Base-by-base conservation (phyloP, 2,113 vertebrate genomes). In the Parotia lawesii region DNA sequence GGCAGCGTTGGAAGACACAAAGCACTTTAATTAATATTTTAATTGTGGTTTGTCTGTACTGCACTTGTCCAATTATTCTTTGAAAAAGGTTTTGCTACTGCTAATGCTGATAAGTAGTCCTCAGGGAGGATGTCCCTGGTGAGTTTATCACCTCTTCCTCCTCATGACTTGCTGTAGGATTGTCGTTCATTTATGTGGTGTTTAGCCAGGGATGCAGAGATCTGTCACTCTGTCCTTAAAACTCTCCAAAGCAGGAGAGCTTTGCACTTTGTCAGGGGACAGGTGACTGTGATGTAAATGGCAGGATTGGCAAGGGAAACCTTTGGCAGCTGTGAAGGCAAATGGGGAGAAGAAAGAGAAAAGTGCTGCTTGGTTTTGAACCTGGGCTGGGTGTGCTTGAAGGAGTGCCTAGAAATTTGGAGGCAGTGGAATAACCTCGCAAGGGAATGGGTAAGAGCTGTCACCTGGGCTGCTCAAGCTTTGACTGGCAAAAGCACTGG, bases 1-100 rank as follows among this genome's bases (percentile, higher is more conserved):
- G 64, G 75, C 23, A n/a, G 37, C 21, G 60, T 17, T 60, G 51
- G 15, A 66, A 74, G 58, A 92, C 45, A 19, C 11, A 87, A 69
- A 90, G 23, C n/a, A 19, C n/a, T 85, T 89, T 83, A 94, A 96
- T 95, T 91, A 96, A 66, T 89, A 83, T 78, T 95, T 93, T 85
- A 90, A 54, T 94, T 93, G 90, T 87, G 77, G 78, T 85, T 86
- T 85, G 27, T 77, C 61, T 87, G 40, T 83, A 37, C 50, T 9
- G 27, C 21, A 24, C 33, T 72, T 87, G 58, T 69, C 78, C 62
- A 85, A 47, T 79, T 93, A 85, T 65, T 85, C n/a, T 77, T 72
- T 85, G 77, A 69, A 87, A 87, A 82, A 74, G 31, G 25, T 75
- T 91, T 85, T 75, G 31, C 35, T 87, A 27, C 75, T 85, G 79